Evolutionary conservation across 2,888 invertebrate genomes (phyloP).

Genomic region (Drosophila basisetae): DNA sequence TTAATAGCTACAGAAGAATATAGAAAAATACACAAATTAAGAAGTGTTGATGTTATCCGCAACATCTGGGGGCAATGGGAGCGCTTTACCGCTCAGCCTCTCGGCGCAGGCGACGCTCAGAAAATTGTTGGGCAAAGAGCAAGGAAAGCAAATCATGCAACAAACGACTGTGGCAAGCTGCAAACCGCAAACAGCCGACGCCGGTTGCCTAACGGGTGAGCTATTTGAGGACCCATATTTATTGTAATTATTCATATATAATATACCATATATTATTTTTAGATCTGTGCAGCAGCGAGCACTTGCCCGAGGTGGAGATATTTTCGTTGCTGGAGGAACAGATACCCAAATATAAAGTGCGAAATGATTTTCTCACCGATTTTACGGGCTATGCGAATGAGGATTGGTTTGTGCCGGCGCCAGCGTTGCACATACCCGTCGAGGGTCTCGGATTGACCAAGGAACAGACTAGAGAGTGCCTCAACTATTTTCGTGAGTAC

Average conservation of each 20-base stretch:
- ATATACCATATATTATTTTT: constrained; percentile 3
- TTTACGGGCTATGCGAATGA: constrained; percentile 91
- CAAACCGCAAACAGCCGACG: constrained; percentile 82
- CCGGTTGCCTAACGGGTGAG: constrained; percentile 84
- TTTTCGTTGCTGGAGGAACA: constrained; percentile 97
- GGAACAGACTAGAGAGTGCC: constrained; percentile 97
- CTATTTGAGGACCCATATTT: background rate
- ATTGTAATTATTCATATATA: constrained; percentile 1
- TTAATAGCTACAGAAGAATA: constrained; percentile 6
- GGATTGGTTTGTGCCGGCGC: constrained; percentile 97
- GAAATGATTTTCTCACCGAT: constrained; percentile 96
- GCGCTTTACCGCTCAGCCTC: constrained; percentile 84
- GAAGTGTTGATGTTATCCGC: constrained; percentile 78
- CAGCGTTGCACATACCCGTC: constrained; percentile 91
- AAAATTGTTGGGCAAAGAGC: constrained; percentile 84
- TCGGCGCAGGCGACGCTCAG: constrained; percentile 85
- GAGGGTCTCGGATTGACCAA: constrained; percentile 93
- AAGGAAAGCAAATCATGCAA: constrained; percentile 82
- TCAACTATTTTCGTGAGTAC: constrained; percentile 98
- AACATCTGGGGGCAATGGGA: constrained; percentile 80
- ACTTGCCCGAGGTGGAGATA: constrained; percentile 98
- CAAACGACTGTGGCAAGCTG: constrained; percentile 40
- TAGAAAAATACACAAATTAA: background rate
- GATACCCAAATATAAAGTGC: constrained; percentile 96
- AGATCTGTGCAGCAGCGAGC: constrained; percentile 97